Evolutionary conservation across 2,888 invertebrate genomes (phyloP).

Genomic region (Dasysyrphus albostriatus): DNA sequence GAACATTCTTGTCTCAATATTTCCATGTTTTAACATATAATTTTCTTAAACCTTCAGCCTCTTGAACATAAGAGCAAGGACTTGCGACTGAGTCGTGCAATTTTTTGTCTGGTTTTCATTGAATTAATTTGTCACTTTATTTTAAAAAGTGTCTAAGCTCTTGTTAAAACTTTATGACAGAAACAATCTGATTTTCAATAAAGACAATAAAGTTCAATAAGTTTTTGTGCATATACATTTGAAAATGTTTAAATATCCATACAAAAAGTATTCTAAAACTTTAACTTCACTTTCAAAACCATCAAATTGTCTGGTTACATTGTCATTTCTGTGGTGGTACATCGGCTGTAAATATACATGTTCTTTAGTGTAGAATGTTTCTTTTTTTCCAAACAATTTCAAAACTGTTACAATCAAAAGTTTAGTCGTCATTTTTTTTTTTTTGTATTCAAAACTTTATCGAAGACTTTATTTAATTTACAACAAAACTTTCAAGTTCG

Average conservation of each 20-base stretch:
- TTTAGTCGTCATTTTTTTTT: not conserved
- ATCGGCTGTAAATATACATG: not conserved
- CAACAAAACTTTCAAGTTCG: slow-evolving; percentile 32
- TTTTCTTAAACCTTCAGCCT: no score
- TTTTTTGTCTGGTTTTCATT: no score
- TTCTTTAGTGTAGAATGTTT: not conserved
- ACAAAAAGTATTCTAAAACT: not conserved
- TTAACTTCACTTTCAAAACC: not conserved
- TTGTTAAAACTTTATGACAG: not conserved
- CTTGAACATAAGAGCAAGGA: no score
- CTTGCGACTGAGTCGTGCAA: no score
- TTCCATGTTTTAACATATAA: no score
- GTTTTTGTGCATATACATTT: no score
- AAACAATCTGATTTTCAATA: not conserved
- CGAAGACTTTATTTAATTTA: slow-evolving; percentile 38
- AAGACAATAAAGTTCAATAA: not conserved
- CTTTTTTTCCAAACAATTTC: slow-evolving; percentile 7
- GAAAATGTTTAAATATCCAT: slow-evolving; percentile 18
- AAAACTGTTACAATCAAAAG: slow-evolving; percentile 27
- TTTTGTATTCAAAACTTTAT: slow-evolving; percentile 21
- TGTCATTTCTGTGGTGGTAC: not conserved
- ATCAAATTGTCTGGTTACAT: slow-evolving; percentile 1
- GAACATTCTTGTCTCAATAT: no score
- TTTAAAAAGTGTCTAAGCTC: not conserved
- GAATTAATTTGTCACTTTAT: not conserved